Base-by-base conservation (phyloP, 2,797 vertebrate species). In the Petrocephalus sullivani region DNA sequence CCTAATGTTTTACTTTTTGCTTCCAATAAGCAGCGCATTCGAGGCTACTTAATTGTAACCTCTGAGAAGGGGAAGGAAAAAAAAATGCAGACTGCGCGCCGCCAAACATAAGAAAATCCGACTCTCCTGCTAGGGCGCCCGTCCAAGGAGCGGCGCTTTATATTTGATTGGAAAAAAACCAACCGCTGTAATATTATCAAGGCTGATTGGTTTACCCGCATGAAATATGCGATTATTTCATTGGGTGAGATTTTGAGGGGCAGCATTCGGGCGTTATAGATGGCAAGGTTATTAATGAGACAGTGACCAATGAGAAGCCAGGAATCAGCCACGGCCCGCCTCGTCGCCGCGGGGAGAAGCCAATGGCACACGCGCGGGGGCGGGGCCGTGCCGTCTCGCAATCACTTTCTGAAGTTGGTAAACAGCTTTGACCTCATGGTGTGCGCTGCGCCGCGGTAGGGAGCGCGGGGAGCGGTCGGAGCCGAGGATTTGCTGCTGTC, bases 351-450 rank as follows among this genome's bases (percentile, higher is more conserved):
- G 10, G 7, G 0, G n/a, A 41, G 19, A 33, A 51, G n/a, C 92
- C 91, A 92, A 92, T 93, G 28, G 89, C 0, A 57, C 54, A 8
- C 14, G 49, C 2, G 1, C 0, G 46, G n/a, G 58, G 91, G 92
- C 87, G 89, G 91, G 33, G 64, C 28, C 60, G 12, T 81, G 2
- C 37, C 1, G 23, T 51, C 19, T 23, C 54, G 85, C 90, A 88
- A 89, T 87, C 90, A 88, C 87, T 53, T 88, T 64, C 82, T 57
- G 60, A 81, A 90, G 89, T 91, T 91, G 88, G 92, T 93, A 93
- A 92, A 93, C 91, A 92, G 64, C 87, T 67, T 88, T 90, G 87
- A 87, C 87, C 92, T 92, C 91, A 91, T 93, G 91, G 91, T 90
- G 16, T 54, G 51, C 78, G 84, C 46, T 33, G 0, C 61, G 14